Conservation (phyloP, 2,888 invertebrate species). For the Resseliella maxima region DNA sequence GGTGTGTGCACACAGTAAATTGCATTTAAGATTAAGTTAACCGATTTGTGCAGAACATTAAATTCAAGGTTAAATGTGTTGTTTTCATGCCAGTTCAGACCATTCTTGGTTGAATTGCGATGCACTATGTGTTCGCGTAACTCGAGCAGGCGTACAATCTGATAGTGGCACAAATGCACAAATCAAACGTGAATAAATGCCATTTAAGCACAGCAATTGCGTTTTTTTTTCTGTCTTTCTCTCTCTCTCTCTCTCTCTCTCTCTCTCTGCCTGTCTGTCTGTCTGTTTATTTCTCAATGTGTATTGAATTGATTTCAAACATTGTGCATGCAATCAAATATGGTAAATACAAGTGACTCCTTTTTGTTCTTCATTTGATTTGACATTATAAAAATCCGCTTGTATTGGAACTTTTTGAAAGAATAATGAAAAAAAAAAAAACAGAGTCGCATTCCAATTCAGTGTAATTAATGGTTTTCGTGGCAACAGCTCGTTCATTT, state of each 20-base stretch:
- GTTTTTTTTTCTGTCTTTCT: neutral
- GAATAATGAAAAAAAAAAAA: neutral
- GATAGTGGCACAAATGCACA: slow-evolving; percentile 42
- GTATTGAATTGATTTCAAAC: too few relatives aligned
- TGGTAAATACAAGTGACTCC: slow-evolving; percentile 21
- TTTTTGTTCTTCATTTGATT: neutral
- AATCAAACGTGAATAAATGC: slow-evolving; percentile 43
- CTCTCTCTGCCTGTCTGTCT: neutral
- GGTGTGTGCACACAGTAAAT: slow-evolving; percentile 12
- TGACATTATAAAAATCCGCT: slow-evolving; percentile 44
- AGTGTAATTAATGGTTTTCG: slow-evolving; percentile 50
- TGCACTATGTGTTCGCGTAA: slow-evolving; percentile 12
- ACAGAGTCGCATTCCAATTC: neutral
- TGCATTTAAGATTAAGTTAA: neutral
- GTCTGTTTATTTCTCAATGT: neutral
- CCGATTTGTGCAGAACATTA: slow-evolving; percentile 6
- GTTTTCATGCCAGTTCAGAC: neutral
- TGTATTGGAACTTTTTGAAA: neutral
- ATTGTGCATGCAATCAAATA: neutral
- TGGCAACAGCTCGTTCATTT: neutral
- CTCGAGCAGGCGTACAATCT: neutral
- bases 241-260: neutral
- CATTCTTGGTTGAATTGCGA: neutral
- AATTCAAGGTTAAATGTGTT: slow-evolving; percentile 43
- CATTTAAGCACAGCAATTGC: neutral